Base-by-base conservation (phyloP, 2,113 vertebrate genomes). In the Ptilorrhoa leucosticta region DNA sequence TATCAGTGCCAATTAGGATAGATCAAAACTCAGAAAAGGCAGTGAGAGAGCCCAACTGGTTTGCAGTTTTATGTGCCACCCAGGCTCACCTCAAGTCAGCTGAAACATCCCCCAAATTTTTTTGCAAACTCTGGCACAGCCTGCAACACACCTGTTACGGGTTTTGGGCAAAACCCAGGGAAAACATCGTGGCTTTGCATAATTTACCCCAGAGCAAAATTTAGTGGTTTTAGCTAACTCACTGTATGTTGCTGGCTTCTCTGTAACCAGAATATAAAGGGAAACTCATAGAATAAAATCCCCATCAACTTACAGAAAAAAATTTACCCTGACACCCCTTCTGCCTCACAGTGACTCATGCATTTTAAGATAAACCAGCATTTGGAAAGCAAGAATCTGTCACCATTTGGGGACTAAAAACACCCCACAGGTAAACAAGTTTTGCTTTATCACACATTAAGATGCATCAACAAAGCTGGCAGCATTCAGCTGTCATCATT, bases 161-260 rank as follows among this genome's bases (percentile, higher is more conserved):
- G 42, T 73, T 94, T 90, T 83, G 70, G 58, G 90, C 47, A 91
- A 89, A 96, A 93, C 27, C 82, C 87, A 93, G 39, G 15, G 75
- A 86, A 91, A 96, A 80, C 54, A 88, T 66, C 3, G 3, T 65
- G 87, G 94, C 60, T 91, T 93, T 80, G 30, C 45, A 58, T 63
- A 50, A 69, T 83, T 90, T 79, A 87, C 79, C 57, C 66, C 78
- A 90, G 58, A 90, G 78, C 50, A 85, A 63, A 88, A 91, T 61
- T 39, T 4, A 47, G 78, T 10, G 75, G 93, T 61, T 93, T 89
- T 42, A 60, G 48, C 40, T n/a, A 81, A 53, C 44, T 79, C 9
- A 2, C 23, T 56, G 3, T 1, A 31, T 83, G 58, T 28, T 93
- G 66, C 69, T 19, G 57, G 70, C 27, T 65, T 91, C 60, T 21